Conservation (phyloP, 2,888 invertebrate genomes). For the Meteorus colon region DNA sequence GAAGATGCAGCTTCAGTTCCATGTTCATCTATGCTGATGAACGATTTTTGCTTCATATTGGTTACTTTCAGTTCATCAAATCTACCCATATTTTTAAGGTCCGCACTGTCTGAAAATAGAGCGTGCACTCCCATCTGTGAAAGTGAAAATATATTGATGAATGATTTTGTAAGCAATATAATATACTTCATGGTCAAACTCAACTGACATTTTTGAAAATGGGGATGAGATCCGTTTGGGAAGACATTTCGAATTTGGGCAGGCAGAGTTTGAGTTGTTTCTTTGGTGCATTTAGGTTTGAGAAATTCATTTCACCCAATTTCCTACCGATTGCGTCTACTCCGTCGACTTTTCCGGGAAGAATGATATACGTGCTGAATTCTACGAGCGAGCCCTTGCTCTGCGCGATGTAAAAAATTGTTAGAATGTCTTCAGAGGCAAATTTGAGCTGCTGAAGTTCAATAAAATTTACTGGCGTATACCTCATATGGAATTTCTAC, state of each 20-base stretch:
- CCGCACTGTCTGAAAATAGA: not conserved
- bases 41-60: not conserved
- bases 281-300: not conserved
- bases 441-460: not conserved
- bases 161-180: no score
- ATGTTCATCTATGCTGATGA: not conserved
- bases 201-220: not conserved
- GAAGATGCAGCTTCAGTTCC: not conserved
- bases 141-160: no score
- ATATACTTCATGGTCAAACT: not conserved
- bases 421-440: not conserved
- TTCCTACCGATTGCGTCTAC: not conserved
- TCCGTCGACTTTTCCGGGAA: not conserved
- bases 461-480: not conserved
- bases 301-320: not conserved
- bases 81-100: not conserved
- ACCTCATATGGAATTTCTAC: conserved; percentile 1
- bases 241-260: not conserved
- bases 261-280: not conserved
- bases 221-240: not conserved
- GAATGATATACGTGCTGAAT: not conserved
- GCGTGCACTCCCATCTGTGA: not conserved
- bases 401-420: not conserved
- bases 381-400: no score
- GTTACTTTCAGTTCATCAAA: not conserved